Evolutionary conservation across 2,888 invertebrate genomes (phyloP).

Genomic region (Acanthosepion esculentum): DNA sequence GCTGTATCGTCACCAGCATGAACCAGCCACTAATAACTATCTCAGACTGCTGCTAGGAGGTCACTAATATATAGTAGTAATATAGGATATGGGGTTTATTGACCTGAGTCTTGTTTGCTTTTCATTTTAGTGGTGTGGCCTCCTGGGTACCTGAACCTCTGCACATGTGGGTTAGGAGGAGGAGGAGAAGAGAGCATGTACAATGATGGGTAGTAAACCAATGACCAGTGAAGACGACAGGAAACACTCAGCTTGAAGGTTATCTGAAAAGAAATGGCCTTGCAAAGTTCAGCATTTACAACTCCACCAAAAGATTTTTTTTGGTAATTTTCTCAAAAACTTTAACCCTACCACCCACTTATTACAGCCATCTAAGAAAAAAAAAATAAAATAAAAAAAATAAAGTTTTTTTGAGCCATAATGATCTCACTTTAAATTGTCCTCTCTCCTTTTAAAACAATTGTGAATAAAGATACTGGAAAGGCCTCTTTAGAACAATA

Average conservation of each 20-base stretch:
- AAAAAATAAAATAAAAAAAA: not conserved
- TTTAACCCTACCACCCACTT: not conserved
- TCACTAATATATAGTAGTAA: constrained; percentile 25
- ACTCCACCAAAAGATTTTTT: not conserved
- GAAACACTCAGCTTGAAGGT: constrained; percentile 37
- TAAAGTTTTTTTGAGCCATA: not conserved
- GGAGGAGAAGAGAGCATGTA: constrained; percentile 33
- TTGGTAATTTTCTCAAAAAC: not conserved
- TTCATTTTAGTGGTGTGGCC: constrained; percentile 33
- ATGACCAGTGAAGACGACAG: constrained; percentile 33
- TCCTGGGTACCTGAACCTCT: constrained; percentile 33
- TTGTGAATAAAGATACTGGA: not conserved
- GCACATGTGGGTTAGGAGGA: constrained; percentile 33
- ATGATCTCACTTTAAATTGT: not conserved
- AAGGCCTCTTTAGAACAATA: not conserved
- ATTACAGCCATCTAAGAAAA: not conserved
- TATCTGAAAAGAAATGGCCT: constrained; percentile 46
- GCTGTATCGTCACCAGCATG: constrained; percentile 16
- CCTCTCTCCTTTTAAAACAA: constrained; percentile 5
- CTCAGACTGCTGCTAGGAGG: constrained; percentile 43
- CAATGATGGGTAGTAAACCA: constrained; percentile 33
- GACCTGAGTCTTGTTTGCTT: constrained; percentile 33
- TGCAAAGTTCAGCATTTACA: constrained; percentile 45
- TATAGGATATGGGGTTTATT: constrained; percentile 33
- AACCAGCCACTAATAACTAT: constrained; percentile 39